Conservation (phyloP, 2,797 vertebrate genomes). For the Rhinichthys osculus region DNA sequence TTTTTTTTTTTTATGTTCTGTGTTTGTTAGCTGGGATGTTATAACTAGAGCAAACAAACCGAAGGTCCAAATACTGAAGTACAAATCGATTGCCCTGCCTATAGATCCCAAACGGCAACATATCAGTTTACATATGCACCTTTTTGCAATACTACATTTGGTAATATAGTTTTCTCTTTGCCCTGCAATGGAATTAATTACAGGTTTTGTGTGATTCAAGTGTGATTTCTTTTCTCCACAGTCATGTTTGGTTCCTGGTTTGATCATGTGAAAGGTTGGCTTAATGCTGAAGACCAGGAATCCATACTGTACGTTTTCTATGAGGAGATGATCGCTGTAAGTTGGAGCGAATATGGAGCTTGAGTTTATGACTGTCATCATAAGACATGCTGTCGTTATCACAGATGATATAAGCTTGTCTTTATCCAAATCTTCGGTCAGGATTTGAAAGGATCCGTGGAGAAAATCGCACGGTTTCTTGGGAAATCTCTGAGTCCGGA, state of each 20-base stretch:
- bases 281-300: slow-evolving; percentile 65
- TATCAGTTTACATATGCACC: neutral
- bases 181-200: neutral
- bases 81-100: neutral
- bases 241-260: slow-evolving; percentile 81
- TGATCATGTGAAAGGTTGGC: slow-evolving; percentile 80
- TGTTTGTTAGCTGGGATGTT: neutral
- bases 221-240: slow-evolving; percentile 43
- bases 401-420: neutral
- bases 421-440: slow-evolving; percentile 47
- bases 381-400: neutral
- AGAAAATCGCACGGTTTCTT: slow-evolving; percentile 71
- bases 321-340: slow-evolving; percentile 77
- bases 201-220: neutral
- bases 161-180: neutral
- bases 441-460: slow-evolving; percentile 73
- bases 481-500: slow-evolving; percentile 69
- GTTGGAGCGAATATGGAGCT: neutral
- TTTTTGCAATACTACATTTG: too few species aligned
- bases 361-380: neutral
- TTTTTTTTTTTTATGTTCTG: too few species aligned
- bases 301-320: slow-evolving; percentile 74
- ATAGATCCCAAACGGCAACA: neutral
- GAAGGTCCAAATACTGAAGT: neutral
- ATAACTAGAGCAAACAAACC: neutral